phyloP scores from a whole-genome alignment of 2,113 vertebrate genomes.

The Maccullochella peelii region DNA sequence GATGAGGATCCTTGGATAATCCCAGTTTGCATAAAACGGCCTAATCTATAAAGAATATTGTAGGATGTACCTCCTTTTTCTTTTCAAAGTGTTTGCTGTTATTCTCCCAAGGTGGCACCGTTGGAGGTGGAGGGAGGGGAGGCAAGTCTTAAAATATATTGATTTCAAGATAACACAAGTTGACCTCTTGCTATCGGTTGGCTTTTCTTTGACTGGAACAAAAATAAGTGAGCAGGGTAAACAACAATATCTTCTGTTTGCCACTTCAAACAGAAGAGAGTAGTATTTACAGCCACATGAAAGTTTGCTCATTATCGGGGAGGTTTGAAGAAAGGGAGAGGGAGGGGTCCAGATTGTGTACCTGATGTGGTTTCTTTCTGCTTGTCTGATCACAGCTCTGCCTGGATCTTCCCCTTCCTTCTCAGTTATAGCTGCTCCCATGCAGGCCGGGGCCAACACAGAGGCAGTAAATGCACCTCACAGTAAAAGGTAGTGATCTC shows the following conservation, averaged over 20 bases:
- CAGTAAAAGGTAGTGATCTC: conserved; percentile 36
- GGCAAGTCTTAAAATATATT: conserved; percentile 57
- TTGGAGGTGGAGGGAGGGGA: conserved; percentile 39
- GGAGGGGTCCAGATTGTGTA: conserved; percentile 77
- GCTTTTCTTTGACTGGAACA: conserved; percentile 72
- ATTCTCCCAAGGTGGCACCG: conserved; percentile 24
- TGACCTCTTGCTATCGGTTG: conserved; percentile 74
- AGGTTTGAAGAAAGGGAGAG: conserved; percentile 59
- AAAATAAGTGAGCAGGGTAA: conserved; percentile 67
- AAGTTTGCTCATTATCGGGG: conserved; percentile 81
- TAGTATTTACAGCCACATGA: conserved; percentile 81
- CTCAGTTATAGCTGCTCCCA: conserved; percentile 42
- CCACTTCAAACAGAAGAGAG: conserved; percentile 76
- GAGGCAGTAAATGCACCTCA: conserved; percentile 29
- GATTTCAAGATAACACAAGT: conserved; percentile 72
- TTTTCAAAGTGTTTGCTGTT: conserved; percentile 55
- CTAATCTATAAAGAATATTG: conserved; percentile 50
- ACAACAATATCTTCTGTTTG: conserved; percentile 76
- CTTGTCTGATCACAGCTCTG: conserved; percentile 80
- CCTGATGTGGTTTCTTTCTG: conserved; percentile 79
- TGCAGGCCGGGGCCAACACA: conserved; percentile 45
- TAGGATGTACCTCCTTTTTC: conserved; percentile 47
- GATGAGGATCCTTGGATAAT: conserved; percentile 74
- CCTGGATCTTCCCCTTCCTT: conserved; percentile 55
- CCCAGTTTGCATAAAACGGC: conserved; percentile 60